phyloP scores from a whole-genome alignment of 2,797 vertebrate genomes.

The Mus minutoides region DNA sequence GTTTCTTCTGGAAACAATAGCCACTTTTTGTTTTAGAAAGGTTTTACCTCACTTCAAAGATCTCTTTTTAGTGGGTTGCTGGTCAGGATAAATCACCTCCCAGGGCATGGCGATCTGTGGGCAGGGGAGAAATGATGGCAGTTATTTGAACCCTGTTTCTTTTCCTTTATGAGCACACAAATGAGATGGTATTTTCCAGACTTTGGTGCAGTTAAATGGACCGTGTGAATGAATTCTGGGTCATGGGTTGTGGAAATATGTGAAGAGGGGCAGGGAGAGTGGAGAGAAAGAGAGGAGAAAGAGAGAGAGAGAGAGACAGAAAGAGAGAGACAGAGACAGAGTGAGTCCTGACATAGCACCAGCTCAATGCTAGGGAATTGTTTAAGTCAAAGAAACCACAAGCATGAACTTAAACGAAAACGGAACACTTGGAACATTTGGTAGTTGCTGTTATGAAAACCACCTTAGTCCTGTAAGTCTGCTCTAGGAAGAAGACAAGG shows the following conservation, averaged over 20 bases:
- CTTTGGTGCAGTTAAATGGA: background rate
- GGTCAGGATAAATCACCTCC: background rate
- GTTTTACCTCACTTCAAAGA: background rate
- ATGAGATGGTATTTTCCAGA: slow-evolving; percentile 9
- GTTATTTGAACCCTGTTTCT: background rate
- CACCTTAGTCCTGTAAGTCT: background rate
- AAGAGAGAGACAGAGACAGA: too few species aligned
- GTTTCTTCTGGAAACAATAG: slow-evolving; percentile 16
- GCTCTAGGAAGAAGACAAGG: background rate
- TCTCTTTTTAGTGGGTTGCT: background rate
- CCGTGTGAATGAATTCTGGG: background rate
- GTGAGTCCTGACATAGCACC: background rate
- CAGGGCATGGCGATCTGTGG: background rate
- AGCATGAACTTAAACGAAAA: background rate
- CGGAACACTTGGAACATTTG: background rate
- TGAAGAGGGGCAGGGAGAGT: background rate
- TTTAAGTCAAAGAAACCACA: slow-evolving; percentile 9
- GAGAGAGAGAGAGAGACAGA: background rate
- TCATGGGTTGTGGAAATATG: background rate
- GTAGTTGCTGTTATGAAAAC: background rate
- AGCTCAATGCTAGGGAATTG: background rate
- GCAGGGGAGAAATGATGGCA: background rate
- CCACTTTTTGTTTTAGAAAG: background rate
- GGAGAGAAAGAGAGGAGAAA: too few species aligned
- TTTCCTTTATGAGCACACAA: background rate